Evolutionary conservation across 64 coral and sea anemone species (phyloP), one percentile per base, ranked within the genome.

Genomic region (Pocillopora verrucosa): DNA sequence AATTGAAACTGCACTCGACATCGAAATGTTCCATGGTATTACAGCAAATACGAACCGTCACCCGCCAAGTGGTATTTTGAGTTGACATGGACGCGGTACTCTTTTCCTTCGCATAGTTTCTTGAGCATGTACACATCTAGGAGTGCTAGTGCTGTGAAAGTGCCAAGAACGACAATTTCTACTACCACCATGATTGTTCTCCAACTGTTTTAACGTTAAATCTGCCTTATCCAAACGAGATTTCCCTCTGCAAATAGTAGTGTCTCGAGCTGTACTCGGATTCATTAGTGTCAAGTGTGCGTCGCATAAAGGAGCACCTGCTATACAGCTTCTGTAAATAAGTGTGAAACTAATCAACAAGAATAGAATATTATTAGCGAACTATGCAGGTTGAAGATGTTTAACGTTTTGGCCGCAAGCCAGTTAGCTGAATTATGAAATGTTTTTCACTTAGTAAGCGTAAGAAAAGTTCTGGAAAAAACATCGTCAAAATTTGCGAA

Each of bases 71-170:
- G 63, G 16, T 85, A 85, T 20, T 85, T 85, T 15, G 82, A 85
- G 36, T 85, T 85, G 1, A 85, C 34, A 85, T 85, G 82, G 11
- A 85, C 82, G 45, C 82, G 82, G 64, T 85, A 63, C 5, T 56
- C 51, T 76, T 88, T 88, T 35, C 86, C 86, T 58, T 88, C 72
- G 12, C 86, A 87, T n/a, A 92, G 38, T 80, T 86, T 92, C 73
- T 61, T 86, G 11, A 92, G n/a, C 82, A 92, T 92, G n/a, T 92
- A 87, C 16, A 87, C 75, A 80, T 92, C 82, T 6, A 92, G 61
- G 1, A 80, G 9, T 1, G 83, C 87, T 17, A 92, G 34, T 16
- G 76, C 57, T 36, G 73, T 77, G 36, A 92, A 80, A 0, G 84
- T 92, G 73, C 90, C 90, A 11, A 92, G 13, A 17, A 86, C 90